Evolutionary conservation across 2,113 vertebrate species (phyloP).

Genomic region (Tamias sibiricus): DNA sequence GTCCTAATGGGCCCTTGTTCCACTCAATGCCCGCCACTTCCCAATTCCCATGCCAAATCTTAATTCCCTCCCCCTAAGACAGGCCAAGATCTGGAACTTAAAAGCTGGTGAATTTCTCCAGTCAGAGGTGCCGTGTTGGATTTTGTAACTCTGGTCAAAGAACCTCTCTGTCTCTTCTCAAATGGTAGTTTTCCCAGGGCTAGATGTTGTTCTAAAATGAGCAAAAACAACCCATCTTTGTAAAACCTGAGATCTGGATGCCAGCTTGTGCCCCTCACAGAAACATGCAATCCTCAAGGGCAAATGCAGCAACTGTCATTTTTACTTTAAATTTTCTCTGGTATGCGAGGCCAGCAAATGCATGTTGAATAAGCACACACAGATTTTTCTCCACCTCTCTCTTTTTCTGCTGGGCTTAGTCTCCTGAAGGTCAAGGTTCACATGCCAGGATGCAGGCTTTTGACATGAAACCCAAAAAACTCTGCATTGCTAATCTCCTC

Average conservation of each 20-base stretch:
- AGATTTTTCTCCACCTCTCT: not conserved
- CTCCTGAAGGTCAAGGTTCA: conserved; percentile 64
- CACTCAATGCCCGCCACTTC: not conserved
- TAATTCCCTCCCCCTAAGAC: not conserved
- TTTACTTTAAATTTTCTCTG: not conserved
- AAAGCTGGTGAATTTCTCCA: not conserved
- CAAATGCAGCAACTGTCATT: not conserved
- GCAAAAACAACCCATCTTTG: not conserved
- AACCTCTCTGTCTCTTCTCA: not conserved
- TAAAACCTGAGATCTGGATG: not conserved
- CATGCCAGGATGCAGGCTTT: conserved; percentile 1
- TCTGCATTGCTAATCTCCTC: conserved; percentile 69
- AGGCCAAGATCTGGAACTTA: not conserved
- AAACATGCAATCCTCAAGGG: not conserved
- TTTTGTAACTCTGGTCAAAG: not conserved
- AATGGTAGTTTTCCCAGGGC: not conserved
- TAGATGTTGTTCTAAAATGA: not conserved
- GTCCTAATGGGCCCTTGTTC: too few relatives aligned
- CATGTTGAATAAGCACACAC: not conserved
- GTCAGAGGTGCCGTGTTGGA: not conserved
- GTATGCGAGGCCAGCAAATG: not conserved
- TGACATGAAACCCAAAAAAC: conserved; percentile 62
- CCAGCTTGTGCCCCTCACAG: not conserved
- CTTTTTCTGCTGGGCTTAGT: not conserved
- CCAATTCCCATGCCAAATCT: not conserved